phyloP scores from a whole-genome alignment of 2,888 invertebrate species.

The Agrilus biguttatus region DNA sequence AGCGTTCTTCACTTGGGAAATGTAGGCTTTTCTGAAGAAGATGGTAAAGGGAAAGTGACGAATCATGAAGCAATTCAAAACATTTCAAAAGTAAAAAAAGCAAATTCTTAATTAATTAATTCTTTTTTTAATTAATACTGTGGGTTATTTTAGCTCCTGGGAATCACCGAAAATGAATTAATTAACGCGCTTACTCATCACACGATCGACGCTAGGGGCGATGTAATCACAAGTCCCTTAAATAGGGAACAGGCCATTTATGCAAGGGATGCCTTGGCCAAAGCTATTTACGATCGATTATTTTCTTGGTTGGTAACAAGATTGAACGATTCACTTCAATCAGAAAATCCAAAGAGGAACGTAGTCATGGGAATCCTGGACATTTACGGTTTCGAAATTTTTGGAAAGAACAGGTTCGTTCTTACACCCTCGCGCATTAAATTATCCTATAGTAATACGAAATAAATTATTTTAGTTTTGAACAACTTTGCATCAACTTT shows the following conservation, averaged over 20 bases:
- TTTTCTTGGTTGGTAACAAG: constrained; percentile 81
- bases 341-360: constrained; percentile 38
- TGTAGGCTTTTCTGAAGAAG: constrained; percentile 62
- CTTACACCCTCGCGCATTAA: too few relatives aligned
- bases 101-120: too few relatives aligned
- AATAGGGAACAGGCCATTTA: constrained; percentile 70
- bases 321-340: constrained; percentile 61
- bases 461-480: constrained; percentile 42
- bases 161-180: constrained; percentile 50
- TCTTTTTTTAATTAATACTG: too few relatives aligned
- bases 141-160: constrained; percentile 52
- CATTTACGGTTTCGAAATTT: constrained; percentile 91
- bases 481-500: constrained; percentile 91
- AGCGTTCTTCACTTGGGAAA: constrained; percentile 78
- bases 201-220: constrained; percentile 75
- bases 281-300: constrained; percentile 79
- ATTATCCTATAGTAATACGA: too few relatives aligned
- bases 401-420: constrained; percentile 66
- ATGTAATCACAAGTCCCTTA: constrained; percentile 68
- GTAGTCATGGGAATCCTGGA: constrained; percentile 80
- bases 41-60: constrained; percentile 53
- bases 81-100: constrained; percentile 51
- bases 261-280: constrained; percentile 80
- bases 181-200: constrained; percentile 64
- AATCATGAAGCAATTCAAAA: constrained; percentile 48